Conservation (phyloP, 2,113 vertebrate species). For the Gobius niger region DNA sequence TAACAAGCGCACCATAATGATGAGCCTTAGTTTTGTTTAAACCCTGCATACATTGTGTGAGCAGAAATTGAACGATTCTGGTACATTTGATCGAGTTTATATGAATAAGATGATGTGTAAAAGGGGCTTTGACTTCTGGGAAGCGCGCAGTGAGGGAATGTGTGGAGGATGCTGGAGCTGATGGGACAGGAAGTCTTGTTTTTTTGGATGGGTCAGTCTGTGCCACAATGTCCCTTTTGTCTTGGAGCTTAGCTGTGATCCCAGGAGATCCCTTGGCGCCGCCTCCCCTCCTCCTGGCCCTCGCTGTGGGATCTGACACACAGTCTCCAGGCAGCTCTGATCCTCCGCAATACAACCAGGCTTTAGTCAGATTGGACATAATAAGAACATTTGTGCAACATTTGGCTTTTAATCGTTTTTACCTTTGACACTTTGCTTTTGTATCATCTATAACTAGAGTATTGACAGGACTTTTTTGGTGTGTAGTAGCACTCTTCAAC, state of each 20-base stretch:
- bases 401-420: not conserved
- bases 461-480: no score
- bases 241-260: slow-evolving; percentile 44
- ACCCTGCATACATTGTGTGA: no score
- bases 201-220: slow-evolving; percentile 55
- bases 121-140: slow-evolving; percentile 46
- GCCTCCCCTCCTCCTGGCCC: slow-evolving; percentile 12
- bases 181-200: slow-evolving; percentile 62
- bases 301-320: slow-evolving; percentile 49
- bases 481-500: no score
- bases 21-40: no score
- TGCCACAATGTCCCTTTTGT: slow-evolving; percentile 70
- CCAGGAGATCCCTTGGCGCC: slow-evolving; percentile 47
- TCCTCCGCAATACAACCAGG: slow-evolving; percentile 34
- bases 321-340: slow-evolving; percentile 47
- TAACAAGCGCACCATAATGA: no score
- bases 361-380: slow-evolving; percentile 47
- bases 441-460: no score
- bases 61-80: no score
- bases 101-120: slow-evolving; percentile 10
- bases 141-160: slow-evolving; percentile 37
- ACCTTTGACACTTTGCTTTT: no score
- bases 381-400: slow-evolving; percentile 35
- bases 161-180: slow-evolving; percentile 57
- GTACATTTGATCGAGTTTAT: no score